Conservation (phyloP, 2,797 vertebrate species). For the Apodemus agrarius region DNA sequence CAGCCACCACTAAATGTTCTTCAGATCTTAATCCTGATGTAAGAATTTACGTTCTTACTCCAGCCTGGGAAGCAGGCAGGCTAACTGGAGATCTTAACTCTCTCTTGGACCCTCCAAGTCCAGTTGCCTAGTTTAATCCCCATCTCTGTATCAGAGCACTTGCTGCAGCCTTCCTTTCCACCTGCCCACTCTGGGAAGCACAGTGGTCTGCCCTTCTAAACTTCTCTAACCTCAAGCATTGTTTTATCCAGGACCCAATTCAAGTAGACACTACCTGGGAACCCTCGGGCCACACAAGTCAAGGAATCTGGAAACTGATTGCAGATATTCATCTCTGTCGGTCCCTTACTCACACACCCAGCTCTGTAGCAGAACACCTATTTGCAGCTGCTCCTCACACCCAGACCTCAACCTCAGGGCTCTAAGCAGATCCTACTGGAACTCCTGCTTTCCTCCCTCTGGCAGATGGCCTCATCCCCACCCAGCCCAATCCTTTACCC, state of each 20-base stretch:
- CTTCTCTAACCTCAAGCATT: not conserved
- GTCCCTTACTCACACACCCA: not conserved
- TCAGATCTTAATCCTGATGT: constrained; percentile 37
- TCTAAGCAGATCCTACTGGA: not conserved
- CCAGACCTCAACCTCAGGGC: not conserved
- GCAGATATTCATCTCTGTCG: not conserved
- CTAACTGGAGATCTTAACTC: not conserved
- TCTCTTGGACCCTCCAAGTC: not conserved
- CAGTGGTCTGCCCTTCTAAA: not conserved
- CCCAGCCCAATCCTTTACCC: not conserved
- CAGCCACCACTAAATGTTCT: constrained; percentile 16
- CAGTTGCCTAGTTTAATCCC: not conserved
- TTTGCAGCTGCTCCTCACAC: not conserved
- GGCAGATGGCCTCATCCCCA: not conserved
- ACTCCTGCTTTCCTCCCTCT: not conserved
- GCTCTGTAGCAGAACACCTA: not conserved
- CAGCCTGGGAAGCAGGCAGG: not conserved
- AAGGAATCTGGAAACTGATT: not conserved
- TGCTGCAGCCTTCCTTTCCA: not conserved
- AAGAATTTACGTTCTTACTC: not conserved
- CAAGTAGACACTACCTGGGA: not conserved
- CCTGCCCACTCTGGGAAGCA: not conserved
- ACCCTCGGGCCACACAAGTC: not conserved
- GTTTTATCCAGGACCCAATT: not conserved
- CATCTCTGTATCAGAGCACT: not conserved